Percentiles rank a stretch among this genome's conserved stretches.
phyloP scores from a whole-genome alignment of 1,140 invertebrate genomes.

The Meteorus sp. region DNA sequence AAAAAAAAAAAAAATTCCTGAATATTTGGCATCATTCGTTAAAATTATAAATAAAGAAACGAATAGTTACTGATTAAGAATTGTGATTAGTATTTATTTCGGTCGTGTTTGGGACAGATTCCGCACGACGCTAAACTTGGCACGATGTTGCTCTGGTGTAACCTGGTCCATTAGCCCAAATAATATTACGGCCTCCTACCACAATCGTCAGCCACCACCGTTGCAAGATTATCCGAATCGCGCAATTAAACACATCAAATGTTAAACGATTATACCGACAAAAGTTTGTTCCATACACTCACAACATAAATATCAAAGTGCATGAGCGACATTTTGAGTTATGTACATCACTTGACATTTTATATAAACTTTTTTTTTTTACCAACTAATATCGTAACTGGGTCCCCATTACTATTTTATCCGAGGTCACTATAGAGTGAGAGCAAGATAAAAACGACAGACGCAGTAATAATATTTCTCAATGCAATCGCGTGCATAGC shows the following conservation, averaged over 20 bases:
- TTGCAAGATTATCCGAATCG: no score
- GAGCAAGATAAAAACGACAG: background rate
- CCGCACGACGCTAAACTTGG: slow-evolving; percentile 47
- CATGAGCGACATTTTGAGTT: no score
- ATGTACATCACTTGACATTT: background rate
- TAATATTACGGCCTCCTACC: slow-evolving; percentile 29
- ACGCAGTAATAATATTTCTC: no score
- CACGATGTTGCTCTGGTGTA: slow-evolving; percentile 41
- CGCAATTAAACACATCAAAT: no score
- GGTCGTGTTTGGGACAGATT: slow-evolving; percentile 44
- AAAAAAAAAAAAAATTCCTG: no score
- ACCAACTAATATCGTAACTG: slow-evolving; percentile 6
- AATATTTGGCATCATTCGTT: background rate
- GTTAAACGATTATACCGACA: no score
- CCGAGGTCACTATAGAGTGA: background rate
- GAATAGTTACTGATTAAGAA: slow-evolving; percentile 49
- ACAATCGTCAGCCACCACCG: no score
- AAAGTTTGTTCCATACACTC: no score
- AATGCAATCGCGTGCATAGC: no score
- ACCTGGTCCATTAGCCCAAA: slow-evolving; percentile 57
- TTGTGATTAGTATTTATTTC: slow-evolving; percentile 57
- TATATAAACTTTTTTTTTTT: background rate
- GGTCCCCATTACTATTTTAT: slow-evolving; percentile 8
- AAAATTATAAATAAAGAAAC: slow-evolving; percentile 32
- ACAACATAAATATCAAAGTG: no score